These are phyloP conservation scores for Ardeotis arabs DNA, from an alignment of 2,113 vertebrate species.

Conservation along the genomic window DNA sequence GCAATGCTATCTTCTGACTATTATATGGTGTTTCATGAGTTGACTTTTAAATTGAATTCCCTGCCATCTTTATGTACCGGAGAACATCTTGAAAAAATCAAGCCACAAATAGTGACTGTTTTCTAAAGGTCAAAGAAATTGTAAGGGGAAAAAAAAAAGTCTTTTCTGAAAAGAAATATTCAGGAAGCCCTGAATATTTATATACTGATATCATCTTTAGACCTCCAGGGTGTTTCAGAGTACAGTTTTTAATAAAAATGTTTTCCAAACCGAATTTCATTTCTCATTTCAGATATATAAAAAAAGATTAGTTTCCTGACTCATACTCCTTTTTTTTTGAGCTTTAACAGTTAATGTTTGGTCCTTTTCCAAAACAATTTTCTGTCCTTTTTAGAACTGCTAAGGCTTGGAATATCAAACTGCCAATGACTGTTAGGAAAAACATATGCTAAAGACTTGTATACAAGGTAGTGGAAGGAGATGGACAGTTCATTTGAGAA, in stretches of 20 bases:
- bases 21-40: constrained; percentile 50
- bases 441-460: background rate
- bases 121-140: constrained; percentile 57
- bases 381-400: constrained; percentile 22
- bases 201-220: constrained; percentile 59
- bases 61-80: constrained; percentile 42
- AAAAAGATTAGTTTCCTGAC: constrained; percentile 11
- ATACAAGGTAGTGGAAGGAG: background rate
- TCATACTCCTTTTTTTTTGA: constrained; percentile 44
- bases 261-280: constrained; percentile 50
- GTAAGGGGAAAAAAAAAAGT: background rate
- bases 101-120: constrained; percentile 44
- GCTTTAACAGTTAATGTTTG: background rate
- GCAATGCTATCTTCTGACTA: constrained; percentile 31
- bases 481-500: background rate
- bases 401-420: background rate
- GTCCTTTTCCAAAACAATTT: constrained; percentile 45
- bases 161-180: constrained; percentile 59
- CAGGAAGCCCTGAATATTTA: constrained; percentile 62
- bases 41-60: constrained; percentile 57
- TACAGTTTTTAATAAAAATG: constrained; percentile 53
- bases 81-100: constrained; percentile 64
- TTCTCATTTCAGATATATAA: constrained; percentile 40
- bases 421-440: background rate
- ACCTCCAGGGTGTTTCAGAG: constrained; percentile 58